Evolutionary conservation across 2,797 vertebrate genomes (phyloP), one percentile per base, ranked within the genome.

Genomic region (Erpetoichthys calabaricus): DNA sequence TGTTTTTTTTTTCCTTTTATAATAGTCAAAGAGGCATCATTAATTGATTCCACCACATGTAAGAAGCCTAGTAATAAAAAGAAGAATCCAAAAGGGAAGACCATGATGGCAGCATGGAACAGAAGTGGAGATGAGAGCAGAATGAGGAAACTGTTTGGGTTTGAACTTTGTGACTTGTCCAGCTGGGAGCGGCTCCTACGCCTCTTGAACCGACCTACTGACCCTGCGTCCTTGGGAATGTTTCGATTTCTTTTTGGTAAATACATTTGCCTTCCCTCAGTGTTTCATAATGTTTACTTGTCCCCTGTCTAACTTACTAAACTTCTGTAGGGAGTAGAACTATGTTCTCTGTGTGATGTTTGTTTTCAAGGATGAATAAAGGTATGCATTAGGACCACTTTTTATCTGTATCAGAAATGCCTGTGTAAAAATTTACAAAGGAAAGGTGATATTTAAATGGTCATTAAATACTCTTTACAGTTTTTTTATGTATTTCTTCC

Each of bases 231-330:
- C 1, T 75, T 97, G 9, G 92, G 90, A 1, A 81, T 91, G 61
- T 97, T 97, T 70, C 90, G 92, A 60, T 89, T 81, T 65, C 75
- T 92, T 59, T 97, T 96, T 64, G 94, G 94, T 94, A 64, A 86
- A 25, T 25, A 25, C 2, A 25, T 25, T 25, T 25, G 25, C 25
- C 25, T 25, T 25, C 25, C 25, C 25, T 25, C 25, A 42, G 8
- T 9, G 52, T 45, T 42, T 50, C 44, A 45, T 50, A 54, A 4
- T 56, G 3, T 49, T 57, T 52, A 51, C 49, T 47, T 3, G 5
- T 10, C 25, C 25, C 25, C 25, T 25, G 25, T 25, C 25, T 25
- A 25, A 25, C 25, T 25, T 25, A 25, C 25, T 25, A 25, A 25
- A 25, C 25, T 25, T 25, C 25, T 25, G 25, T 25, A 25, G 25